Conservation (phyloP, 2,113 vertebrate species). For the Monarcha castaneiventris region DNA sequence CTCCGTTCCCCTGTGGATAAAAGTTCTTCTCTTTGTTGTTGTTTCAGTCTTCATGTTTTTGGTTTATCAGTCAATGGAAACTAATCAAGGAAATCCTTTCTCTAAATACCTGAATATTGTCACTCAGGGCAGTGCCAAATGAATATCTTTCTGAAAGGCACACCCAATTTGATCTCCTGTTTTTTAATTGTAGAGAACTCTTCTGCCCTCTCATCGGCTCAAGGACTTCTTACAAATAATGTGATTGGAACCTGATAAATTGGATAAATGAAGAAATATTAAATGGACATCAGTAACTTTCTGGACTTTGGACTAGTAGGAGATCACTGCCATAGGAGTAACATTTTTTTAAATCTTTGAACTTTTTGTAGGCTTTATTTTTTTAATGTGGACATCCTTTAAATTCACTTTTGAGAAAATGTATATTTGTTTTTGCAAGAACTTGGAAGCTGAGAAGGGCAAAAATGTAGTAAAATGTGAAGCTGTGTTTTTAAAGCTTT, state of each 20-base stretch:
- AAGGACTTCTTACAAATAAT: conserved; percentile 70
- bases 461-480: conserved; percentile 79
- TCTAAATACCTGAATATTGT: not conserved
- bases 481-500: conserved; percentile 75
- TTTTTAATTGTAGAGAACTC: conserved; percentile 76
- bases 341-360: conserved; percentile 79
- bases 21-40: conserved; percentile 82
- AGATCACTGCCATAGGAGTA: conserved; percentile 79
- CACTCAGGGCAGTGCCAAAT: not conserved
- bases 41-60: conserved; percentile 83
- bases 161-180: conserved; percentile 64
- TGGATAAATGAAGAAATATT: conserved; percentile 63
- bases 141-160: conserved; percentile 70
- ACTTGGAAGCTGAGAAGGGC: conserved; percentile 74
- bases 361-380: conserved; percentile 87
- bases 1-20: conserved; percentile 84
- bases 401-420: conserved; percentile 78
- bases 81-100: conserved; percentile 84
- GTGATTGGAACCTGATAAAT: conserved; percentile 72
- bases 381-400: conserved; percentile 83
- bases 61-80: conserved; percentile 95
- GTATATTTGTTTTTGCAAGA: conserved; percentile 77
- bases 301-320: conserved; percentile 74
- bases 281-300: conserved; percentile 69
- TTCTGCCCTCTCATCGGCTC: conserved; percentile 70